Percentiles rank a stretch among this genome's conserved stretches.
Evolutionary conservation across 2,797 vertebrate species (phyloP).

Genomic region (Malacoctenus gilli): DNA sequence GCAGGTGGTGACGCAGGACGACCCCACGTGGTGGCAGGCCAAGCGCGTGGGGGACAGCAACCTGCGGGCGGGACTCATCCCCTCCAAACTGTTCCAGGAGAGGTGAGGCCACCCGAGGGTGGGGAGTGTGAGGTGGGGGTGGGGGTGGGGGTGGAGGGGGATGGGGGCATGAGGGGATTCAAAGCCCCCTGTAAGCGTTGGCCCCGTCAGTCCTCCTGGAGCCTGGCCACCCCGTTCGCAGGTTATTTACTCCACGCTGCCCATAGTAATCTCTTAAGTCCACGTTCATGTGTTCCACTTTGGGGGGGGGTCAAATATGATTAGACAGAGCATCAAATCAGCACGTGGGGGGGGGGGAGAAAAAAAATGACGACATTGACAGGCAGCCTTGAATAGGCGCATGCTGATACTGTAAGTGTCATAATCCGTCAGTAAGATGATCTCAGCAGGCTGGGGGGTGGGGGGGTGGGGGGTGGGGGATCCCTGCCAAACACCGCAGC

Average conservation of each 20-base stretch:
- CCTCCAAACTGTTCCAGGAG: constrained; percentile 98
- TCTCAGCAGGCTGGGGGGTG: constrained; percentile 48
- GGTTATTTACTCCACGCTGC: constrained; percentile 24
- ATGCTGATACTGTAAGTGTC: constrained; percentile 52
- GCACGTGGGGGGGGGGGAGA: no score
- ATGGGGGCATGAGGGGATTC: no score
- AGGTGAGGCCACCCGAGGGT: constrained; percentile 84
- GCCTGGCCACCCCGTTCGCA: background rate
- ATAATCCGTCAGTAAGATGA: constrained; percentile 61
- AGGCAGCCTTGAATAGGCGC: constrained; percentile 31
- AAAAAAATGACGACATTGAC: constrained; percentile 15
- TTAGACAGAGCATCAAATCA: constrained; percentile 51
- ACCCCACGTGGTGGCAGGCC: constrained; percentile 98
- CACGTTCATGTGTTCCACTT: constrained; percentile 53
- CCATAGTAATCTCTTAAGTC: constrained; percentile 63
- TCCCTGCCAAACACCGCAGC: constrained; percentile 51
- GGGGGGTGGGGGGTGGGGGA: no score
- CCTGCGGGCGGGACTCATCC: constrained; percentile 94
- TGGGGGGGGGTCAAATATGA: constrained; percentile 55
- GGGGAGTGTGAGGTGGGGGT: no score
- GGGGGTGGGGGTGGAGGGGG: no score
- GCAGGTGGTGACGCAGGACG: constrained; percentile 98
- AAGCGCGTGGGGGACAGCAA: constrained; percentile 93
- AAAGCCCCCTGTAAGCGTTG: no score
- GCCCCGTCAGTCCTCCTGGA: background rate